These are phyloP conservation scores for Planococcus citri DNA, from an alignment of 1,140 invertebrate species.

Conservation along the genomic window DNA sequence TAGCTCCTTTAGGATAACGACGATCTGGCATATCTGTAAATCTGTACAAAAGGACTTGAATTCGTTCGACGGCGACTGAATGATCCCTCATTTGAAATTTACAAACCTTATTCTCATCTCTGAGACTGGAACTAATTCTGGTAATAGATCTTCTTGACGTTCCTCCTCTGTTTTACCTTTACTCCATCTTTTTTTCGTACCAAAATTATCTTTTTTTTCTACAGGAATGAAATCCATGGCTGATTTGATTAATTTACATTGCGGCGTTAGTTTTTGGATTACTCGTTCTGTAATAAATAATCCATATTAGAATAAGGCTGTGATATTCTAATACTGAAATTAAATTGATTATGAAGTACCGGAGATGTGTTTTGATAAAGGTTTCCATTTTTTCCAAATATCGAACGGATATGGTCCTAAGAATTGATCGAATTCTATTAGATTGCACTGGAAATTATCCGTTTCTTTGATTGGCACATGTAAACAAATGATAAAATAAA, in stretches of 20 bases:
- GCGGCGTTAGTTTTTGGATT: constrained; percentile 44
- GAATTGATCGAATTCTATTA: constrained; percentile 63
- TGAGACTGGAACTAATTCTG: constrained; percentile 60
- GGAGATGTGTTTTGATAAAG: constrained; percentile 61
- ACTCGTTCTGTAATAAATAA: constrained; percentile 34
- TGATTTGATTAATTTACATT: constrained; percentile 47
- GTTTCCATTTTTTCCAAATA: constrained; percentile 72
- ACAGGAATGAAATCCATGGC: constrained; percentile 52
- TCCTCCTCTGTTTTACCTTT: constrained; percentile 39
- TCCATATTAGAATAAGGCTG: too few species aligned
- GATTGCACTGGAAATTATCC: constrained; percentile 51
- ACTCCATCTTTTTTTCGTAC: constrained; percentile 33
- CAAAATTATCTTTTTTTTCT: constrained; percentile 23
- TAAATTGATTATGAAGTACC: constrained; percentile 36
- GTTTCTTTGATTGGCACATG: constrained; percentile 44
- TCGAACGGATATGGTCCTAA: constrained; percentile 88
- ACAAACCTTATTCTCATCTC: constrained; percentile 57
- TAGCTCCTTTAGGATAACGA: constrained; percentile 60
- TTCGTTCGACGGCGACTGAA: background rate
- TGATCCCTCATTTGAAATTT: background rate
- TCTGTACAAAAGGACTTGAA: constrained; percentile 16
- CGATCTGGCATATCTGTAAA: constrained; percentile 65
- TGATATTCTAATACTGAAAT: too few species aligned
- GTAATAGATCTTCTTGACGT: constrained; percentile 60
- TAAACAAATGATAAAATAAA: constrained; percentile 25